phyloP scores from a whole-genome alignment of 2,888 invertebrate species.

The Ferrisia virgata region DNA sequence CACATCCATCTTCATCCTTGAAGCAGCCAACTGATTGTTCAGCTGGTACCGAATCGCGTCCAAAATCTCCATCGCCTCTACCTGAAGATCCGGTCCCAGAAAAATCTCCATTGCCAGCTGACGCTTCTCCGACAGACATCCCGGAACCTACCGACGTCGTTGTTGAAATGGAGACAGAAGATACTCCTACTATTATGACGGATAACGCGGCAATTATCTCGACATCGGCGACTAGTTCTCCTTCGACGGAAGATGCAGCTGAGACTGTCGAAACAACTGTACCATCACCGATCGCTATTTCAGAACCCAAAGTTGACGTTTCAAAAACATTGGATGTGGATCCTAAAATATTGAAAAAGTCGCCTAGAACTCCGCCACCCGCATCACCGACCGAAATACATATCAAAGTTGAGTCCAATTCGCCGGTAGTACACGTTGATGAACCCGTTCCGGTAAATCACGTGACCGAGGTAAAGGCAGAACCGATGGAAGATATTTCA shows the following conservation, averaged over 20 bases:
- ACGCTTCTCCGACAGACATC: background rate
- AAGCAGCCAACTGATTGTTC: too few species aligned
- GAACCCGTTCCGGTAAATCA: background rate
- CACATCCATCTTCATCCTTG: too few species aligned
- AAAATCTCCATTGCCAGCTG: background rate
- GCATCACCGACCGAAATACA: background rate
- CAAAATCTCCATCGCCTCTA: background rate
- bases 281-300: background rate
- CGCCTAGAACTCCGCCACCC: background rate
- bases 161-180: background rate
- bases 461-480: background rate
- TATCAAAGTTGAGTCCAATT: background rate
- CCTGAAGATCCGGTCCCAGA: background rate
- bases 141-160: background rate
- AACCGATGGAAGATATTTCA: background rate
- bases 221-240: too few species aligned
- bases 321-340: background rate
- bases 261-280: background rate
- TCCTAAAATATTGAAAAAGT: background rate
- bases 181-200: background rate
- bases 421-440: background rate
- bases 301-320: background rate
- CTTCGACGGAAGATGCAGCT: too few species aligned
- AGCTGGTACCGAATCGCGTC: background rate
- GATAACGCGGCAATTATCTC: too few species aligned